Evolutionary conservation across 2,797 vertebrate genomes (phyloP).

Genomic region (Chelon labrosus): DNA sequence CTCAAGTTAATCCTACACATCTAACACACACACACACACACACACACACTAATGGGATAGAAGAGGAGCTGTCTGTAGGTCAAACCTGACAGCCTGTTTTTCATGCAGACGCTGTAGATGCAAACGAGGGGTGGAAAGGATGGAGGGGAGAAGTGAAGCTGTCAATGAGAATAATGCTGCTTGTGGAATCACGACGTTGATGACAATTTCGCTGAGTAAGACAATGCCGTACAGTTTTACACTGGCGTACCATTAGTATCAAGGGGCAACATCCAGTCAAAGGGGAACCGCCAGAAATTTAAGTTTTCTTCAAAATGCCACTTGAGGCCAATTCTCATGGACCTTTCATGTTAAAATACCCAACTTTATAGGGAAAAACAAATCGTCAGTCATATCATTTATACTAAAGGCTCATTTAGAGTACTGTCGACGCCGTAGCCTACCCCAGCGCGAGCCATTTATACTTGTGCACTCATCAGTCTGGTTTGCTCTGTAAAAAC

Average conservation of each 20-base stretch:
- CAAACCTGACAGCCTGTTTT: conserved; percentile 46
- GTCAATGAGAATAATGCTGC: conserved; percentile 23
- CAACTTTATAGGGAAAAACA: too few relatives aligned
- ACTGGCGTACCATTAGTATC: neutral
- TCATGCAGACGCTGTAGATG: conserved; percentile 47
- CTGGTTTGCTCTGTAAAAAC: too few relatives aligned
- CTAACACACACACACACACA: conserved; percentile 7
- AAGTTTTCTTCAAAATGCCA: neutral
- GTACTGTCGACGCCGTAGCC: too few relatives aligned
- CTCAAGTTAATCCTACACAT: conserved; percentile 33
- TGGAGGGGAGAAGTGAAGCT: conserved; percentile 12
- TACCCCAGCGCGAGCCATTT: too few relatives aligned
- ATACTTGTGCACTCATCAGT: too few relatives aligned
- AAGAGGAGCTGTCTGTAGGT: conserved; percentile 36
- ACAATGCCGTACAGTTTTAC: neutral
- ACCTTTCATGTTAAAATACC: too few relatives aligned
- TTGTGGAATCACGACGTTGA: conserved; percentile 19
- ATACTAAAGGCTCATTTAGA: too few relatives aligned
- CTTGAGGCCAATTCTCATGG: too few relatives aligned
- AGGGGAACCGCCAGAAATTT: too few relatives aligned
- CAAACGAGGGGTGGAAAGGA: conserved; percentile 26
- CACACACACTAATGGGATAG: neutral
- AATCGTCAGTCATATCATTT: too few relatives aligned
- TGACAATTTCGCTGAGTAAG: conserved; percentile 19
- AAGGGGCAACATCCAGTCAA: neutral